Evolutionary conservation across 1,140 invertebrate genomes (phyloP), one percentile per base, ranked within the genome.

Genomic region (Cataglyphis hispanica): DNA sequence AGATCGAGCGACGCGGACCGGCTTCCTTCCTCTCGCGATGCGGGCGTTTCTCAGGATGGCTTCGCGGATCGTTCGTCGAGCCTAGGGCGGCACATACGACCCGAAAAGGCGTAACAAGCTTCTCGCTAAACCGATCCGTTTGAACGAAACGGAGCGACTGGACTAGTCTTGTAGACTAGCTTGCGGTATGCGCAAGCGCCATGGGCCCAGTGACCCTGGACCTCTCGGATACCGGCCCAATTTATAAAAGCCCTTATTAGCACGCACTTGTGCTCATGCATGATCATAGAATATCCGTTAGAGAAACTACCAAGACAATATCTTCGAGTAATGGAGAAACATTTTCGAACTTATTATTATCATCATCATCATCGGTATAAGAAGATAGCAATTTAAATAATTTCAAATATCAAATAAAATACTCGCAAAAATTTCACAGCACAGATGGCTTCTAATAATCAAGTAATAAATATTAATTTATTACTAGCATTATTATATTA

Each of bases 131-230:
- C 78, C 84, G 78, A 88, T 91, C 87, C 81, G 86, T 86, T 88
- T 61, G 10, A 90, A 87, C 34, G 85, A 91, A 91, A 93, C 92
- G 92, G 89, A 94, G 93, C 94, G 92, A 94, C 94, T 93, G 93
- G 93, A 95, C 93, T 94, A 94, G 94, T 94, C 94, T 94, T 92
- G 77, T 86, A 91, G 94, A 94, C 94, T 95, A 95, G 94, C 90
- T 95, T 95, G 94, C 94, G 94, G 93, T 94, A 92, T 94, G 93
- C 93, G 92, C 94, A 95, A 93, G 93, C 93, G 94, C 94, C 92
- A 91, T 94, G 92, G 93, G 93, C 93, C 90, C 93, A 93, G 94
- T 92, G 93, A 91, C 88, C 91, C 93, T 93, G 91, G 91, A 86
- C 87, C 85, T 76, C 72, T 92, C 91, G 92, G 92, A 80, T 91